Base-by-base conservation (phyloP, 2,113 vertebrate genomes). In the Bettongia penicillata region DNA sequence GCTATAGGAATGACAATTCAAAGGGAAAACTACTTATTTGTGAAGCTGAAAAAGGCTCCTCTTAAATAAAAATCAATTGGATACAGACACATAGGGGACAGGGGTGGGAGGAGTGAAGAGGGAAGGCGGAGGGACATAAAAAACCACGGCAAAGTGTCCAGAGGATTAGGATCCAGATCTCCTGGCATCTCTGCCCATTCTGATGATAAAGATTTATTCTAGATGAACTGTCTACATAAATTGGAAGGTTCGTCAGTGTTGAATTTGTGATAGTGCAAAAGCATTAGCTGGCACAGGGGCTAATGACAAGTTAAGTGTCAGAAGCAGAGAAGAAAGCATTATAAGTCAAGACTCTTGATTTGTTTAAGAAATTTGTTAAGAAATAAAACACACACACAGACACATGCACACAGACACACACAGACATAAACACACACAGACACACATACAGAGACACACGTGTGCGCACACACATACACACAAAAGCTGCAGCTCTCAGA, bases 1-100 rank as follows among this genome's bases (percentile, higher is more conserved):
- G 51, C 51, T 91, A n/a, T 19, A 95, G 77, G 84, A 96, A 97
- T 96, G 96, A 91, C 95, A 94, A 96, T 97, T 92, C 96, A 96
- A 97, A 98, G 92, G 96, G 94, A 31, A 49, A 94, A 96, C 9
- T 89, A 84, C 77, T 96, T 84, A 55, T 97, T 97, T 97, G 93
- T 97, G 94, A 94, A 98, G 92, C 93, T 90, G 50, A 94, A 53
- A 90, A 97, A 97, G 95, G 89, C 93, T 89, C 95, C 50, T 93
- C 92, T 95, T 16, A 98, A 97, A 96, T 97, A 95, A 97, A 97
- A 98, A 96, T 92, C 91, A 97, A 0, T 96, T 98, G 97, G 92
- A 47, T 96, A 2, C 0, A 23, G 93, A 52, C 93, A 22, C 77
- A 43, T 24, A 0, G 4, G 96, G 68, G 49, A 84, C 95, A 53